A percentile compares a stretch with the other conserved stretches of the same genome.
phyloP scores from a whole-genome alignment of 2,888 invertebrate genomes.

The Papilio demoleus region DNA sequence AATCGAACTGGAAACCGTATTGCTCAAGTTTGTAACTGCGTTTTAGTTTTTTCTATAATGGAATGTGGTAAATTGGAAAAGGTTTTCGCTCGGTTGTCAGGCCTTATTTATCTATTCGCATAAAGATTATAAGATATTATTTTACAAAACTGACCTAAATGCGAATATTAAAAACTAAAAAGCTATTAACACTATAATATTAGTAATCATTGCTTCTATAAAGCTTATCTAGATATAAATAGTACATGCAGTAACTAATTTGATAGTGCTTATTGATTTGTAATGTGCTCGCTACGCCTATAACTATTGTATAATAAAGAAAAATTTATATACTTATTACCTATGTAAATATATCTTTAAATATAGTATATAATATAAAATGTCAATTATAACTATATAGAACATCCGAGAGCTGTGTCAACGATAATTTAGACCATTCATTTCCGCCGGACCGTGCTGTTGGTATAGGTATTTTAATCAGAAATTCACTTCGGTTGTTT shows the following conservation, averaged over 20 bases:
- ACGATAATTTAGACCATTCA: background rate
- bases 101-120: background rate
- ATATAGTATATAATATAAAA: background rate
- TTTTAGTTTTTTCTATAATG: background rate
- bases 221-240: background rate
- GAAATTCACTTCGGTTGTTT: slow-evolving; percentile 8
- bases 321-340: background rate
- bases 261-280: background rate
- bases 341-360: background rate
- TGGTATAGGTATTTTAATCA: slow-evolving; percentile 10
- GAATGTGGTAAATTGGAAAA: background rate
- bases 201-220: background rate
- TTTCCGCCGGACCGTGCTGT: background rate
- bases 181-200: background rate
- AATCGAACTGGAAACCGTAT: slow-evolving; percentile 17
- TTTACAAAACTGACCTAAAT: background rate
- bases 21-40: slow-evolving; percentile 9
- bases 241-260: slow-evolving; percentile 8
- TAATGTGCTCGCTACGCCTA: background rate
- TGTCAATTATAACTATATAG: background rate
- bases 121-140: background rate
- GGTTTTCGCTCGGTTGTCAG: slow-evolving; percentile 16
- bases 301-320: no score
- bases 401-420: background rate
- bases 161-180: background rate